Base-by-base conservation (phyloP, 2,888 invertebrate species). In the Sturmia bella region DNA sequence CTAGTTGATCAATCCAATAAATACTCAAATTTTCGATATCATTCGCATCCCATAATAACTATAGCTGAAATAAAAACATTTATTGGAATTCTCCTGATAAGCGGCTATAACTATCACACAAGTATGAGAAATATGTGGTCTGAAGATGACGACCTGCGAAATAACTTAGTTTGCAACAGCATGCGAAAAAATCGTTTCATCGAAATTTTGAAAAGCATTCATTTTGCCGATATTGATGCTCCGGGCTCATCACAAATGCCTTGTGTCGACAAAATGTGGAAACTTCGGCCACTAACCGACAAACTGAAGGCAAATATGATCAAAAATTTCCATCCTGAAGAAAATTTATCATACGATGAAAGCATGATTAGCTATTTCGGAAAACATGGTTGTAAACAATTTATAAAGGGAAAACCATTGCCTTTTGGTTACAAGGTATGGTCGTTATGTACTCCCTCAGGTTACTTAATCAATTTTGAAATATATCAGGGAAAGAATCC, bases 401-500 rank as follows among this genome's bases (percentile, higher is more conserved):
- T 48, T 64, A 64, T 50, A 6, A 84, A 85, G 59, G 86, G 85
- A 3, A 88, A 88, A 68, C 87, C 87, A 21, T 76, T 87, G n/a
- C 54, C 86, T 21, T 87, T 87, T 83, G 87, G 87, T 3, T 87
- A 85, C 43, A 61, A 57, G 37, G 37, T 57, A 0, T 57, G 37
- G 57, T 39, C 57, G 6, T 12, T 57, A 7, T 37, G 57, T 39
- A 19, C 57, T 12, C 19, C 24, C 3, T 37, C 17, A 2, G 39
- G 57, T 39, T 57, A 57, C 13, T n/a, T 59, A n/a, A 41, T n/a
- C 43, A 24, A 27, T 84, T 87, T 86, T 83, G 85, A 87, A 69
- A 74, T 86, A 21, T 87, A 86, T 78, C 87, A 87, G 69, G 87
- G 87, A 11, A 84, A 84, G 61, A 84, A 85, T 77, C 79, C 84